Evolutionary conservation across 2,113 vertebrate species (phyloP), one percentile per base, ranked within the genome.

Genomic region (Argyrosomus japonicus): DNA sequence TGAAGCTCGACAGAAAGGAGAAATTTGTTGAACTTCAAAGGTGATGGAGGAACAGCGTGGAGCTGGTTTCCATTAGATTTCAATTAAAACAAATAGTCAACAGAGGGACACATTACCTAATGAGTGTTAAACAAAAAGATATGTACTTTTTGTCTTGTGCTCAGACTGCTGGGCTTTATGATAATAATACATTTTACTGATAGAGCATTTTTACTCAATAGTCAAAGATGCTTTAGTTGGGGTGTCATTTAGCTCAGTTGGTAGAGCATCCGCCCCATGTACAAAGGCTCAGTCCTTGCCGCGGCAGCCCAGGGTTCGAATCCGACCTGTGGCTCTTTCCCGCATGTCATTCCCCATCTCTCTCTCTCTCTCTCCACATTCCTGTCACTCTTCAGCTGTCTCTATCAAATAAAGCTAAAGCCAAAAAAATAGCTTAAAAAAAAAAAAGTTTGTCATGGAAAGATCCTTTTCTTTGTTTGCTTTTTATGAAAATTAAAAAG

Each of bases 11-110:
- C 64, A 58, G 70, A 82, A 36, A 57, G 29, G 57, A 61, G 76
- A 82, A 60, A 25, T 21, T 4, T 4, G 29, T 11, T 27, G 32
- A 68, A 68, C 47, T 77, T 88, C 51, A 88, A 77, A 87, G 64
- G n/a, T 75, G 78, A 71, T 23, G 13, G 53, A 19, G 64, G 54
- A 21, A 32, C 51, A 48, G 60, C 10, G 18, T 25, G n/a, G 10
- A 25, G 47, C 18, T 32, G 54, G 14, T 77, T 61, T 60, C 65
- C n/a, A 36, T 54, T n/a, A 36, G 19, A 29, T 83, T 84, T 67
- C n/a, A 60, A 62, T 74, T 60, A 47, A 79, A 82, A 77, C 23
- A 48, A 56, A 79, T 0, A 54, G 36, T 69, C 11, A 68, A 81
- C 21, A 36, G 23, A 53, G 19, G 54, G 60, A 79, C 50, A 77